These are phyloP conservation scores for Oryctes rhinoceros DNA, from an alignment of 1,140 invertebrate genomes.

Conservation along the genomic window DNA sequence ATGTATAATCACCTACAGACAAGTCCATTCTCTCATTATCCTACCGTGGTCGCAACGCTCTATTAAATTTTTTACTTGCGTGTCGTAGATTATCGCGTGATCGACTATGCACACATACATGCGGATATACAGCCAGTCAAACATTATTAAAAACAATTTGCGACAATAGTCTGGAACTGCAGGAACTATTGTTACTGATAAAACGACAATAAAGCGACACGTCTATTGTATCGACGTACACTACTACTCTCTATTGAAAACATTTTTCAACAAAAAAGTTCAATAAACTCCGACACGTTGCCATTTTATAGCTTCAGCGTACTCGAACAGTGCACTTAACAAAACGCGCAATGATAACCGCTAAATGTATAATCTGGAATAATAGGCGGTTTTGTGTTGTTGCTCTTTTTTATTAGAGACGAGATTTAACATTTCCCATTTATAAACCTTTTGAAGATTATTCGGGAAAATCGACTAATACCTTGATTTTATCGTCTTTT, in stretches of 20 bases:
- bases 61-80: not conserved
- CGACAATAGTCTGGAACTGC: not conserved
- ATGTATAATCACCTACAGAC: not conserved
- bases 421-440: too few relatives aligned
- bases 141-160: conserved; percentile 9
- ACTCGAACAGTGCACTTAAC: not conserved
- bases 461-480: too few relatives aligned
- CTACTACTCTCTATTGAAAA: not conserved
- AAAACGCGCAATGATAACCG: conserved; percentile 10
- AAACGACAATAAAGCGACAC: conserved; percentile 15
- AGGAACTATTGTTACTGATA: conserved; percentile 22
- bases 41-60: not conserved
- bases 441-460: too few relatives aligned
- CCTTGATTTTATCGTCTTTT: too few relatives aligned
- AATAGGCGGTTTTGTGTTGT: conserved; percentile 6
- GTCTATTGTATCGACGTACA: conserved; percentile 2
- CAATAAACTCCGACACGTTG: conserved; percentile 8
- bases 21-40: not conserved
- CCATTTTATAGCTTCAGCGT: conserved; percentile 2
- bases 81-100: not conserved
- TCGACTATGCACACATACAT: not conserved
- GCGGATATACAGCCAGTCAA: not conserved
- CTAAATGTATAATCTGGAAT: not conserved
- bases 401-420: not conserved
- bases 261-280: conserved; percentile 16